phyloP scores from a whole-genome alignment of 2,797 vertebrate species.

The Tangara arthus region DNA sequence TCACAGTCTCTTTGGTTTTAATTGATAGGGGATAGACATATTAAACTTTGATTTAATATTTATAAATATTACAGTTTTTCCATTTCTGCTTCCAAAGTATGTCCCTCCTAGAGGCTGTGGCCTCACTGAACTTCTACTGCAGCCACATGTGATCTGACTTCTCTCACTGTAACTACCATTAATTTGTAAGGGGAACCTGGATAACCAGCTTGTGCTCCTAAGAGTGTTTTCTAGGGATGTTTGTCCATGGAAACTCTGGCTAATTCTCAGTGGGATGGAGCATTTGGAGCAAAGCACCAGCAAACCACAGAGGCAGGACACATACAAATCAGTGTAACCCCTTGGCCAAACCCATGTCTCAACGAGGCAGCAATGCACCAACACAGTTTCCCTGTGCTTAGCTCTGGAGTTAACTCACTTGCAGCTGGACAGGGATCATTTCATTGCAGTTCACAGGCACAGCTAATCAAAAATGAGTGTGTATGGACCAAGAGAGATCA shows the following conservation, averaged over 20 bases:
- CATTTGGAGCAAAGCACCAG: background rate
- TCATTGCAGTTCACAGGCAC: background rate
- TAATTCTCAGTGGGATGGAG: background rate
- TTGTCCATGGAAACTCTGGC: background rate
- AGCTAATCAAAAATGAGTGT: background rate
- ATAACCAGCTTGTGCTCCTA: background rate
- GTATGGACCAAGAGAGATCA: background rate
- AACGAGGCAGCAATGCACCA: rapidly evolving
- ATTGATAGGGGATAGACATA: background rate
- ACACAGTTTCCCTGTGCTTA: background rate
- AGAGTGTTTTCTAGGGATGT: background rate
- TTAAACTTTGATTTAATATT: background rate
- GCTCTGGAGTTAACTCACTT: background rate
- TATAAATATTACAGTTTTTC: background rate
- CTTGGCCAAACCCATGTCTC: background rate
- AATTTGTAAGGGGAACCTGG: background rate
- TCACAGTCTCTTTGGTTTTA: background rate
- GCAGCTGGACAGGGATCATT: background rate
- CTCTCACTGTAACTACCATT: background rate
- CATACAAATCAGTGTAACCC: rapidly evolving
- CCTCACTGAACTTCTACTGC: background rate
- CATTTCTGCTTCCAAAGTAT: background rate
- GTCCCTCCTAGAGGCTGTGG: background rate
- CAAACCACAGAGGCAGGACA: background rate
- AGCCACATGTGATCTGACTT: background rate